Percentiles rank a stretch among this genome's conserved stretches.
These are phyloP conservation scores for Lithophane semibrunnea DNA, from an alignment of 2,888 invertebrate species.

Conservation along the genomic window DNA sequence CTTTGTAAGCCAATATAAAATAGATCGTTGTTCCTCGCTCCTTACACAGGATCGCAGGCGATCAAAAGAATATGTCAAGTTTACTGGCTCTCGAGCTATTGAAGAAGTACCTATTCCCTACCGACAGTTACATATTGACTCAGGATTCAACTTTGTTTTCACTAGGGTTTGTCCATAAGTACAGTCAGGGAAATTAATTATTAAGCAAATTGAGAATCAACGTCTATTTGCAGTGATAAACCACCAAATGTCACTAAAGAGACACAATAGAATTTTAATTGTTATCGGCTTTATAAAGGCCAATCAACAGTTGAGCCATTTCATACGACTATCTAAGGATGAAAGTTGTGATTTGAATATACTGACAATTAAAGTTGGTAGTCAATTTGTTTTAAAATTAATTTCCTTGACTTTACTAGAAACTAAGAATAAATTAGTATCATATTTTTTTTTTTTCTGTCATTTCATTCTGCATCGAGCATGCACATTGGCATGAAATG, in stretches of 20 bases:
- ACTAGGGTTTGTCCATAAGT: neutral
- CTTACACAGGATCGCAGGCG: constrained; percentile 15
- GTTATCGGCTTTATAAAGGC: no score
- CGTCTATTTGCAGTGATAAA: neutral
- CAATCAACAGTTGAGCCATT: neutral
- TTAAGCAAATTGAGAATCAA: neutral
- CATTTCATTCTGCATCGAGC: no score
- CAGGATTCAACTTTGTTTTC: neutral
- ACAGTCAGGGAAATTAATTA: neutral
- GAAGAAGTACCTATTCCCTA: constrained; percentile 10
- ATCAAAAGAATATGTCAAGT: constrained; percentile 45
- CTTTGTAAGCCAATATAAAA: constrained; percentile 49
- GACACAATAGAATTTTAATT: no score
- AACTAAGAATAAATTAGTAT: no score
- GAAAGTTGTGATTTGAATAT: neutral
- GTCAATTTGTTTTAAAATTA: neutral
- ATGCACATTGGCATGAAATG: no score
- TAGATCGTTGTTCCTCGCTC: constrained; percentile 31
- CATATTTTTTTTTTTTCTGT: no score
- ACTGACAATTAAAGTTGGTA: neutral
- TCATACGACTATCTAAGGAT: neutral
- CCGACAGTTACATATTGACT: neutral
- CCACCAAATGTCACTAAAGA: no score
- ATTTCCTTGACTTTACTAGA: neutral
- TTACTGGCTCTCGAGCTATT: constrained; percentile 18